Conservation (phyloP, 2,113 vertebrate species). For the Hippocampus barbouri region DNA sequence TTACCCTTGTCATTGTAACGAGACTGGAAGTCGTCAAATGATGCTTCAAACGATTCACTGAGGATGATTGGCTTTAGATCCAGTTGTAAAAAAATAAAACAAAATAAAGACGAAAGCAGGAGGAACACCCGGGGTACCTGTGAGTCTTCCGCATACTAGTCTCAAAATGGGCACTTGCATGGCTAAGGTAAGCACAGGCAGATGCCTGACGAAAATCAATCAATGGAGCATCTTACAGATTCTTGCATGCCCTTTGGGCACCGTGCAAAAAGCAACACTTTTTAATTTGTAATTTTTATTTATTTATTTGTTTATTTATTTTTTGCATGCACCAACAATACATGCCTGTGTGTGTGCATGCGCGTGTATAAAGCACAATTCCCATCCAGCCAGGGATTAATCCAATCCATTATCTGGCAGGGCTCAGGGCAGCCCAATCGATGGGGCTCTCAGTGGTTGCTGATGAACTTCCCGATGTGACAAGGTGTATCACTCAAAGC, state of each 20-base stretch:
- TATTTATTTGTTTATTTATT: not conserved
- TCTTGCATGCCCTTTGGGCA: constrained; percentile 30
- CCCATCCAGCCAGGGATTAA: constrained; percentile 62
- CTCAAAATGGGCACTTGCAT: constrained; percentile 59
- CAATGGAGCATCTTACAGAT: constrained; percentile 41
- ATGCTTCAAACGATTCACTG: constrained; percentile 22
- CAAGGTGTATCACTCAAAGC: constrained; percentile 68
- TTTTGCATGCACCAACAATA: not conserved
- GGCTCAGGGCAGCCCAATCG: constrained; percentile 67
- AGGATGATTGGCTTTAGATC: too few relatives aligned
- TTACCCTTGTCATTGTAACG: constrained; percentile 59
- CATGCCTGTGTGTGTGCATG: constrained; percentile 9
- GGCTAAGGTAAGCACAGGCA: constrained; percentile 61
- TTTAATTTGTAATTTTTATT: too few relatives aligned
- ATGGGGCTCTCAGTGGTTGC: constrained; percentile 65
- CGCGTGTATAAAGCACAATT: constrained; percentile 19
- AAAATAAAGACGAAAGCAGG: too few relatives aligned
- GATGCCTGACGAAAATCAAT: constrained; percentile 64
- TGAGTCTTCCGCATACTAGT: not conserved
- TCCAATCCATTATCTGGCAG: constrained; percentile 65
- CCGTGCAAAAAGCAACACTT: constrained; percentile 7
- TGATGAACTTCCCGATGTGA: constrained; percentile 70
- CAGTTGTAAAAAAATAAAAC: too few relatives aligned
- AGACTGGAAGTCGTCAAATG: constrained; percentile 52
- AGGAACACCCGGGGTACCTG: too few relatives aligned